These are phyloP conservation scores for Oreonectes daqikongensis DNA, from an alignment of 2,797 vertebrate species.

Conservation along the genomic window DNA sequence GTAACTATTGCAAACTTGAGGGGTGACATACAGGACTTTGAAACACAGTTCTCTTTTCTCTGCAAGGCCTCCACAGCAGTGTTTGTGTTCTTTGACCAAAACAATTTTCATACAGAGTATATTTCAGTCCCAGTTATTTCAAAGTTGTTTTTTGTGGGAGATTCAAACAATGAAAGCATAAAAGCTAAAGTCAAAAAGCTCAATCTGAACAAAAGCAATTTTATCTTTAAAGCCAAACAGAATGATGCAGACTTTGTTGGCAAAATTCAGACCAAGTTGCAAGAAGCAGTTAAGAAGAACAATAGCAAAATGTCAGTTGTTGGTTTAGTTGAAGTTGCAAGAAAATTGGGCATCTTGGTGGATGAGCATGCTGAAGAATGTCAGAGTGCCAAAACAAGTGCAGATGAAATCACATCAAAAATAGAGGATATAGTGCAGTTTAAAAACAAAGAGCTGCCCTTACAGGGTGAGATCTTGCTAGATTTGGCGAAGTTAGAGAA, in stretches of 20 bases:
- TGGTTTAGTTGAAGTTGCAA: constrained; percentile 61
- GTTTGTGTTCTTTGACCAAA: constrained; percentile 78
- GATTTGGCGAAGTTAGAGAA: constrained; percentile 73
- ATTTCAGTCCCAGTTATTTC: too few relatives aligned
- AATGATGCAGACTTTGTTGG: constrained; percentile 67
- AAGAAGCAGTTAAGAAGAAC: constrained; percentile 62
- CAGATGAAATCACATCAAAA: constrained; percentile 65
- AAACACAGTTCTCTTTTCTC: constrained; percentile 78
- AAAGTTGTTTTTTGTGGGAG: constrained; percentile 66
- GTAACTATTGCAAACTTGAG: constrained; percentile 78
- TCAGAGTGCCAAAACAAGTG: constrained; percentile 65
- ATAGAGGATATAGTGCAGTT: constrained; percentile 65
- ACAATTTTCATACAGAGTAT: too few relatives aligned
- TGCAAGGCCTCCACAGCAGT: constrained; percentile 76
- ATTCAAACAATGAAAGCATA: too few relatives aligned
- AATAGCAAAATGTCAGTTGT: too few relatives aligned
- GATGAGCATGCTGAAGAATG: constrained; percentile 76
- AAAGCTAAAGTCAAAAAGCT: too few relatives aligned
- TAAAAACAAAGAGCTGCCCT: constrained; percentile 68
- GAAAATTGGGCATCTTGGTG: constrained; percentile 70
- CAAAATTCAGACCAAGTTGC: background rate
- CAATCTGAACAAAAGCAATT: constrained; percentile 51
- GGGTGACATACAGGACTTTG: constrained; percentile 72
- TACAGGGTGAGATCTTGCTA: constrained; percentile 76
- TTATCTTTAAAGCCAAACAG: constrained; percentile 61